These are phyloP conservation scores for fruit fly (Drosophila melanogaster) DNA, from an alignment of 1,140 invertebrate genomes.

Conservation along the genomic window Release_6_plus_ISO1_MT NT_033777.3:22756501-22757000, in stretches of 20 bases:
- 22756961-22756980: conserved; percentile 44
- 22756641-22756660: conserved; percentile 19
- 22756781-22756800: conserved; percentile 32
- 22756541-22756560: not conserved
- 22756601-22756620: conserved; percentile 26
- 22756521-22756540: conserved; percentile 8
- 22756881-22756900: not conserved
- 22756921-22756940: conserved; percentile 1
- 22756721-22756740: conserved; percentile 49
- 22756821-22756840: conserved; percentile 73
- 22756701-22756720: conserved; percentile 3
- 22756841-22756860: conserved; percentile 61
- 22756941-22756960: conserved; percentile 19
- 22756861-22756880: conserved; percentile 3
- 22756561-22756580: conserved; percentile 6
- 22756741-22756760: conserved; percentile 47
- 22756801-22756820: conserved; percentile 59
- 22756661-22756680: conserved; percentile 38
- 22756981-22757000: conserved; percentile 55
- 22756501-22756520: not conserved
- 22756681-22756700: conserved; percentile 33
- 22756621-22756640: conserved; percentile 17
- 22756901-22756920: conserved; percentile 17
- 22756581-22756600: conserved; percentile 9
- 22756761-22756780: conserved; percentile 51